Evolutionary conservation across 2,888 invertebrate genomes (phyloP), one percentile per base, ranked within the genome.

Genomic region (Cremastinae sp.): DNA sequence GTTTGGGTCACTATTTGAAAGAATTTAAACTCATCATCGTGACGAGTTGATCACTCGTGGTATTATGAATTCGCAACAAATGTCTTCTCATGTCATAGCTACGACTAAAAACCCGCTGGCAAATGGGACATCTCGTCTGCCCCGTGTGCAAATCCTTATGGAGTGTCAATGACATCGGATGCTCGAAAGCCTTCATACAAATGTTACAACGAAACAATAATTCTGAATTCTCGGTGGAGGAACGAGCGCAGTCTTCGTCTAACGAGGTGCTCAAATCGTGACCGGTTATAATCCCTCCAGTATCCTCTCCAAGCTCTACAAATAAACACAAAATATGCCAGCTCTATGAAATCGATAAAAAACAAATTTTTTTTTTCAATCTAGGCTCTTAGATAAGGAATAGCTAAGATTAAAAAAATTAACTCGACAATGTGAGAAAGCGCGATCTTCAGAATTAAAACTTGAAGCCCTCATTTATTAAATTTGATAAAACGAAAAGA

Each of bases 61-160:
- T n/a, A n/a, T n/a, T n/a, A n/a, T n/a, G 93, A 89, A 93, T 92
- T 86, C 92, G 90, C 86, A 91, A 91, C 43, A 93, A 86, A 80
- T 93, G 93, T 81, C 92, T 91, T 79, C 92, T 90, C 93, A 93
- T 93, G 80, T 93, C 92, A 83, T 93, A 93, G 76, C 92, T 93
- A 75, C 93, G 89, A 80, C 93, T 93, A 85, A 93, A 93, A 74
- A 92, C 91, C 78, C 93, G 90, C 79, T 91, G 91, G 81, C 93
- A 93, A 62, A 93, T 92, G 8, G 93, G 93, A 81, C 93, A 93
- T 82, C 92, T 92, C 18, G 93, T 93, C 87, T 93, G 93, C 22
- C 93, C 93, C 62, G 92, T 92, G 81, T 93, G 93, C 53, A 93
- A 91, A 85, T 92, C 92, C 88, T 92, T 92, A 84, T 93, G 93